Evolutionary conservation across 2,888 invertebrate genomes (phyloP), one percentile per base, ranked within the genome.

Genomic region (Lithophane socia): DNA sequence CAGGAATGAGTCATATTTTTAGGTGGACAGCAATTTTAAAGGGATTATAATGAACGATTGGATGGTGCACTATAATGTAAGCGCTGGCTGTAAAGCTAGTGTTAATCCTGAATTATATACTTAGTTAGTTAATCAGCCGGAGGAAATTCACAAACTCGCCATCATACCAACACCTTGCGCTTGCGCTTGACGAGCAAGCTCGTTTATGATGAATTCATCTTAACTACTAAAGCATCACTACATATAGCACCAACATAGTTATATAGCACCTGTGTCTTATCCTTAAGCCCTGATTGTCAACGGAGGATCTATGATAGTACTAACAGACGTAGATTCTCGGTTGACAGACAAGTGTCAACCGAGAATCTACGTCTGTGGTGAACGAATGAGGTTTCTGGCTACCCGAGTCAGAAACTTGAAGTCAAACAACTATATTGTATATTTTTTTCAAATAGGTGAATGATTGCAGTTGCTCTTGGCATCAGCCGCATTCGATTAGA

Each of bases 1-100:
- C 56, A 52, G 69, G 77, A 78, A 42, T 75, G 8, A 10, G 2
- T 13, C 12, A n/a, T 52, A 37, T 65, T 73, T 73, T 66, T 56
- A 56, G 10, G 12, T n/a, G n/a, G 4, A 4, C 3, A 12, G n/a
- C n/a, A n/a, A 56, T 12, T 12, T 2, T 12, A 56, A 4, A 56
- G n/a, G n/a, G 56, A n/a, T 56, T 56, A 3, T 56, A 4, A 56
- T 56, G 54, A 56, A 56, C 10, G 4, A 56, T 56, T 56, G 54
- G n/a, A 10, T n/a, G 10, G n/a, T 54, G 18, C n/a, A 10, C 3
- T 54, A 9, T 21, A n/a, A 54, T 54, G 3, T 21, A 54, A 54
- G 3, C 21, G 9, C 10, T 4, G 10, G 1, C 10, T 1, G 3
- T n/a, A n/a, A n/a, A 12, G 4, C 56, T 56, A 56, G 1, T 10